phyloP scores from a whole-genome alignment of 2,113 vertebrate species.

The Synodontis membranacea region DNA sequence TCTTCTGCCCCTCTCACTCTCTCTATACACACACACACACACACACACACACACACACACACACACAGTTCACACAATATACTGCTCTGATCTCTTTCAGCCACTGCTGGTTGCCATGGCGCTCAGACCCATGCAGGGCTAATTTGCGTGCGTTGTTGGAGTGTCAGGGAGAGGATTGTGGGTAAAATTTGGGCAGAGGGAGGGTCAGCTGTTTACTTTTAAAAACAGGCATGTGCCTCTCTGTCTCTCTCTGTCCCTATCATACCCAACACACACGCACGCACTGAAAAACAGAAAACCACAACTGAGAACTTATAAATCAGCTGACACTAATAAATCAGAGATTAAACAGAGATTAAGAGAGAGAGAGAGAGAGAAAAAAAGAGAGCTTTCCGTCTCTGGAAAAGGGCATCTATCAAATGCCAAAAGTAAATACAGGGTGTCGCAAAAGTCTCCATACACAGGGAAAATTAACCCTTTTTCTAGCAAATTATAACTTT shows the following conservation, averaged over 20 bases:
- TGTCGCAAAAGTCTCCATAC: too few relatives aligned
- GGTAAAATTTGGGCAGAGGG: constrained; percentile 39
- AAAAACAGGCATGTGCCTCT: constrained; percentile 48
- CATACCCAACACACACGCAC: neutral
- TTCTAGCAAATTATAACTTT: too few relatives aligned
- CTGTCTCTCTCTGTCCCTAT: neutral
- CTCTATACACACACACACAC: constrained; percentile 32
- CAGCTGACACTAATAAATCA: neutral
- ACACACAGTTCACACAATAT: constrained; percentile 33
- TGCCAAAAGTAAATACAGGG: neutral
- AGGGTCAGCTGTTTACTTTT: constrained; percentile 64
- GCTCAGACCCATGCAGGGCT: constrained; percentile 75
- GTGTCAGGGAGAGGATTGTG: constrained; percentile 40
- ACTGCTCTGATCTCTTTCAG: constrained; percentile 43
- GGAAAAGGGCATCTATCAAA: neutral
- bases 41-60: constrained; percentile 35
- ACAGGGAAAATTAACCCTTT: too few relatives aligned
- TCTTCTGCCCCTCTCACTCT: neutral
- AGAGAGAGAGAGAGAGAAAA: neutral
- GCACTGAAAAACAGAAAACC: neutral
- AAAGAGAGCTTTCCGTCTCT: neutral
- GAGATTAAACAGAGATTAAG: neutral
- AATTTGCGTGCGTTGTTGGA: constrained; percentile 68
- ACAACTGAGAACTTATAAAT: neutral
- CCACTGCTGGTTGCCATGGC: constrained; percentile 69